Evolutionary conservation across 37 sponge, comb jelly and placozoan species (phyloP), one percentile per base, ranked within the genome.

Genomic region (Agelas oroides): DNA sequence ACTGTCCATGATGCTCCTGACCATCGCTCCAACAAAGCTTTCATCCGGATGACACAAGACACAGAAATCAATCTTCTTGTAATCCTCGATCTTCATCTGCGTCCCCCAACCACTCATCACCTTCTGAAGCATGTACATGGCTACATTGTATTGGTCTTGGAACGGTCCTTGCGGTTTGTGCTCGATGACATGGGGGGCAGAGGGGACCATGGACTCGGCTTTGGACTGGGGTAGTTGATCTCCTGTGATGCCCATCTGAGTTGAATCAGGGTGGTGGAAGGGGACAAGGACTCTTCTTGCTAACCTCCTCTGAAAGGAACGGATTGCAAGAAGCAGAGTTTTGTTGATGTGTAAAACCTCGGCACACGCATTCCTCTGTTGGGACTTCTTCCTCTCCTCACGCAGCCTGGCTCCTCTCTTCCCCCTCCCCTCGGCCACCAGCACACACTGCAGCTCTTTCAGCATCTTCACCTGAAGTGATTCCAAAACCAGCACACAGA

Each of bases 111-210:
- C 30, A 25, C 52, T 58, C 32, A 82, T 58, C 53, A 79, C 66
- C 67, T 61, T 70, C 75, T 90, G 85, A 39, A 90, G 62, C 41
- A 90, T 39, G 59, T 67, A 59, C 84, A 90, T 55, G n/a, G 90
- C 85, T 0, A 84, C 58, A 52, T 46, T 71, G 67, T 84, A 84
- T 25, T 90, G 90, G 34, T 90, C 80, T 24, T 77, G 78, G 31
- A 72, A 90, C 8, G 90, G 90, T 0, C 90, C 90, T 30, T 31
- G 16, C 34, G 90, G 90, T 16, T 56, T 75, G 34, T 90, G 80
- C 35, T 90, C 90, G 3, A 90, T 69, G 11, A 84, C 34, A 60
- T 83, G 80, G 25, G 85, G 61, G 53, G 68, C 19, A 5, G 55
- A 0, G 30, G 90, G 90, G 33, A 41, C 35, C 27, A 84, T n/a